phyloP scores from a whole-genome alignment of 2,113 vertebrate genomes.

The Amblyornis subalaris region DNA sequence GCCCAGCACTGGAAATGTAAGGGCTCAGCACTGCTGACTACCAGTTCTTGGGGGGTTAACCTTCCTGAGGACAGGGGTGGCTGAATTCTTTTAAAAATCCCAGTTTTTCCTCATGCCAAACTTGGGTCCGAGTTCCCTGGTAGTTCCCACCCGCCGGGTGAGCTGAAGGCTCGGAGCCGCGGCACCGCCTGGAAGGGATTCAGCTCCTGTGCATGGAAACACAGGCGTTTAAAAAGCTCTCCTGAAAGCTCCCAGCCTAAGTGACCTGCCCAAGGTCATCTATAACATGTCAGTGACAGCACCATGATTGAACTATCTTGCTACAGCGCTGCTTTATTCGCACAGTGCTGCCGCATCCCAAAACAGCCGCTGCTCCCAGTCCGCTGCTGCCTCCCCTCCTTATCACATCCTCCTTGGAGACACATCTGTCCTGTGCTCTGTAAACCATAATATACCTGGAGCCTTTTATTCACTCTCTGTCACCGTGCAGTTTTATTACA shows the following conservation, averaged over 20 bases:
- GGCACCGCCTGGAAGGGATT: background rate
- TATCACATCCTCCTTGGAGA: constrained; percentile 41
- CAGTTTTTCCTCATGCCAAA: background rate
- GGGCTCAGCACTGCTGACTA: background rate
- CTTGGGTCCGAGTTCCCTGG: background rate
- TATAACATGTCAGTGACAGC: background rate
- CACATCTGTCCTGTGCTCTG: constrained; percentile 43
- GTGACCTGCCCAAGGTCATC: constrained; percentile 44
- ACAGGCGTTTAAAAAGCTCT: background rate
- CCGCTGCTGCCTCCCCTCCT: background rate
- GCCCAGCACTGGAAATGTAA: background rate
- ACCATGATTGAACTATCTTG: background rate
- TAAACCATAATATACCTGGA: constrained; percentile 48
- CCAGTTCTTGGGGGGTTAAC: background rate
- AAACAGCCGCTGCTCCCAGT: background rate
- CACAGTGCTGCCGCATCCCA: background rate
- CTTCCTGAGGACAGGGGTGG: background rate
- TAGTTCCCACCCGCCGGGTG: background rate
- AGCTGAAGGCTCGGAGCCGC: background rate
- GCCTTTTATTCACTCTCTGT: constrained; percentile 49
- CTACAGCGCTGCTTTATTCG: constrained; percentile 4
- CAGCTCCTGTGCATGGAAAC: background rate
- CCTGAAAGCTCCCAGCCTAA: background rate
- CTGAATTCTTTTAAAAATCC: background rate
- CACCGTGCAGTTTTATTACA: constrained; percentile 45